Base-by-base conservation (phyloP, 1,140 invertebrate species). In the Macrobrachium rosenbergii region DNA sequence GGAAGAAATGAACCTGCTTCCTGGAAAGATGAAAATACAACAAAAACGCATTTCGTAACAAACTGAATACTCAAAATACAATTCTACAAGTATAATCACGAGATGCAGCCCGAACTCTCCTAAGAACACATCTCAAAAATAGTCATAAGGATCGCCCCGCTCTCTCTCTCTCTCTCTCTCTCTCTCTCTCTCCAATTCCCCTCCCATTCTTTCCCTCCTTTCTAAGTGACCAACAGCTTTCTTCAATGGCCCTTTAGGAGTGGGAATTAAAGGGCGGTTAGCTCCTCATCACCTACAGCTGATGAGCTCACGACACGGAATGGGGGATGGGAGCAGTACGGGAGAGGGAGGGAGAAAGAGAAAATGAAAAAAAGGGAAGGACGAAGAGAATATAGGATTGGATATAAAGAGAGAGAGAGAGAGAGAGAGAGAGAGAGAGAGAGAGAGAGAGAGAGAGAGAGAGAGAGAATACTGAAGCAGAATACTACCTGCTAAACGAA, bases 361-460 rank as follows among this genome's bases (percentile, higher is more conserved):
- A 80, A 43, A 63, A 62, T 28, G 78, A 60, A 19, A 17, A 23
- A 19, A 43, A 6, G 23, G 23, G 19, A 17, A 16, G 19, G 16
- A 37, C 2, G 43, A 62, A 60, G 52, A 23, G 58, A 60, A 7
- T 28, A 12, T 28, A 62, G 17, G 17, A 72, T 14, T 23, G 64
- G 37, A 37, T 11, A 43, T 11, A 45, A 14, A 45, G 63, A 52
- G 81, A 52, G 81, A 59, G 67, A n/a, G 52, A 58, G 52, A 60
- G 19, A 59, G 21, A 60, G 69, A 43, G 21, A 23, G 80, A 45
- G 37, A 16, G 67, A 69, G 80, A 59, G 64, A 69, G 45, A 69
- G 60, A 82, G 60, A 69, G 60, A 67, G 60, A 69, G 64, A 72
- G 64, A 69, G 64, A 83, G 64, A 82, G 81, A 72, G 64, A 67